A percentile compares a stretch with the other conserved stretches of the same genome.
Conservation (phyloP, 2,797 vertebrate species). For the Dendrocincla tyrannina region DNA sequence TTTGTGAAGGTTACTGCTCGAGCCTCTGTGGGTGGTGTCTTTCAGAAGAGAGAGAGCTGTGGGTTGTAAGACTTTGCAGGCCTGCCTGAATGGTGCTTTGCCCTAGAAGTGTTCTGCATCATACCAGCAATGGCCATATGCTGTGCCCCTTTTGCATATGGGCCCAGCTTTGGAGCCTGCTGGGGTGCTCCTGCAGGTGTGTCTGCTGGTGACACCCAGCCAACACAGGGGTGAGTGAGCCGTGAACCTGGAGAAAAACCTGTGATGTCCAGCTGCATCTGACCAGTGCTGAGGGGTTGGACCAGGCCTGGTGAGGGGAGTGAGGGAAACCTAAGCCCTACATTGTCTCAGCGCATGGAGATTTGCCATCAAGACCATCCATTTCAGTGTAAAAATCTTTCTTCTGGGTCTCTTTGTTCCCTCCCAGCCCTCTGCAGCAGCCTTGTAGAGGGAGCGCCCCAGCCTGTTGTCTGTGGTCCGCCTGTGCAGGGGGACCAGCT, state of each 20-base stretch:
- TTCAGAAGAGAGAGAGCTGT: background rate
- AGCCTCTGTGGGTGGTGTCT: background rate
- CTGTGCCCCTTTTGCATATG: background rate
- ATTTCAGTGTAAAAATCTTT: background rate
- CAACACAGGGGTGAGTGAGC: fast-evolving
- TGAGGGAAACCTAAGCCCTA: background rate
- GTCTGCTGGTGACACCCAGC: background rate
- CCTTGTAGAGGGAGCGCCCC: background rate
- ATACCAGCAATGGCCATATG: fast-evolving
- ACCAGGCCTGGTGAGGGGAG: background rate
- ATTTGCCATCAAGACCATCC: background rate
- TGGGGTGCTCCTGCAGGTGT: background rate
- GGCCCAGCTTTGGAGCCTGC: background rate
- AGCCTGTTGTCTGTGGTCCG: too few relatives aligned
- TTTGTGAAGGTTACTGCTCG: fast-evolving
- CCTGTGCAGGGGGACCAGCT: fast-evolving
- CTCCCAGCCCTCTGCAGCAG: background rate
- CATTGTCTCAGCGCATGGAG: background rate
- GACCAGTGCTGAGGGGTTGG: background rate
- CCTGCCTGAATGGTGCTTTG: background rate
- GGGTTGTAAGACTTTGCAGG: background rate
- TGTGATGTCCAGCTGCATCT: fast-evolving
- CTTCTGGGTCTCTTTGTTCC: background rate
- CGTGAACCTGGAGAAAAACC: background rate
- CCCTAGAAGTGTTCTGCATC: background rate